phyloP scores from a whole-genome alignment of 2,113 vertebrate species.

The Pampusana beccarii region DNA sequence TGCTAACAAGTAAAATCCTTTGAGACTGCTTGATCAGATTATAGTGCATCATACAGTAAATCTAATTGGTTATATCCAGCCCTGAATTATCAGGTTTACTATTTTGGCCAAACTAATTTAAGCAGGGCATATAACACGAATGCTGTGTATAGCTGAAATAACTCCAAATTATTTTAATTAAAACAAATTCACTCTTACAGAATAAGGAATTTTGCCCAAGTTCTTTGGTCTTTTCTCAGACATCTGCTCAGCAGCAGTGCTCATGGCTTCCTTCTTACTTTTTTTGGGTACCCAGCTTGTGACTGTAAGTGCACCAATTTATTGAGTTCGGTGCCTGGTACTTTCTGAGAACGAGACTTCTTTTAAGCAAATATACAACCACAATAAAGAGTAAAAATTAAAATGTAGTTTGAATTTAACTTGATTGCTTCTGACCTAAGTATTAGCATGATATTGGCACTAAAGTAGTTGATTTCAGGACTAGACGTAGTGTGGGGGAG shows the following conservation, averaged over 20 bases:
- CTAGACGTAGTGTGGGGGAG: background rate
- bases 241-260: background rate
- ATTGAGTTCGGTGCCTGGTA: background rate
- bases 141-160: background rate
- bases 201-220: background rate
- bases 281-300: background rate
- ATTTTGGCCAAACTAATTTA: conserved; percentile 6
- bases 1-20: conserved; percentile 19
- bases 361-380: background rate
- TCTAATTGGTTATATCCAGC: background rate
- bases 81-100: conserved; percentile 20
- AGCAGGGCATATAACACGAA: background rate
- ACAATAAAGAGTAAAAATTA: background rate
- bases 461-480: background rate
- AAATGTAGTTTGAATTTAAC: background rate
- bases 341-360: background rate
- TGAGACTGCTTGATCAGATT: conserved; percentile 9
- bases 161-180: background rate
- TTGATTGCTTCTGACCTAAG: background rate
- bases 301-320: background rate
- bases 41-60: background rate
- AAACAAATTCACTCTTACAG: background rate
- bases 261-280: background rate
- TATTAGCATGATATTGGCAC: background rate
- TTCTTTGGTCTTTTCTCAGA: background rate